These are phyloP conservation scores for Excalfactoria chinensis DNA, from an alignment of 2,113 vertebrate genomes.

Conservation along the genomic window DNA sequence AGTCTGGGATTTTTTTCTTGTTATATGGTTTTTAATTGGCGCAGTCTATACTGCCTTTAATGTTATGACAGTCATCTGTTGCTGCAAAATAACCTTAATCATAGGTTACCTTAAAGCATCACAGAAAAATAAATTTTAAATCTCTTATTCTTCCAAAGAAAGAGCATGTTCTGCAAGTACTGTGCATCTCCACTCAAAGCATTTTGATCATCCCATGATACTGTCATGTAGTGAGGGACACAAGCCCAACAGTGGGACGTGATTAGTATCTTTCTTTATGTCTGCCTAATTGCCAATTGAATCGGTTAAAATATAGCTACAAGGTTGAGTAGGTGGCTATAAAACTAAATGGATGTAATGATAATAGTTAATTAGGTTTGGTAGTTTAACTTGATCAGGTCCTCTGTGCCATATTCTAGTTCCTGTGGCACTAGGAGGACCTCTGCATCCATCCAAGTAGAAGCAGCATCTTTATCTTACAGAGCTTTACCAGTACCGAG, in stretches of 20 bases:
- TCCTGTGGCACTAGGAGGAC: background rate
- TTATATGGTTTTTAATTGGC: background rate
- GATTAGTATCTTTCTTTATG: fast-evolving
- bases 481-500: background rate
- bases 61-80: background rate
- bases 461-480: background rate
- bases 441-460: background rate
- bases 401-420: background rate
- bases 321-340: background rate
- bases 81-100: background rate
- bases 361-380: background rate
- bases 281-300: background rate
- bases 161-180: background rate
- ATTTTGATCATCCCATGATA: background rate
- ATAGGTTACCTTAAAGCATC: background rate
- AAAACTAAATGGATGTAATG: background rate
- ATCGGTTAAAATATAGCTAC: background rate
- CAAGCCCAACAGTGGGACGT: background rate
- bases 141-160: background rate
- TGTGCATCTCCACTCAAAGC: background rate
- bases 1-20: background rate
- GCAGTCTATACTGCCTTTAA: background rate
- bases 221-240: background rate
- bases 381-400: background rate
- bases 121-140: background rate